Base-by-base conservation (phyloP, 2,113 vertebrate species). In the Bos indicus region DNA sequence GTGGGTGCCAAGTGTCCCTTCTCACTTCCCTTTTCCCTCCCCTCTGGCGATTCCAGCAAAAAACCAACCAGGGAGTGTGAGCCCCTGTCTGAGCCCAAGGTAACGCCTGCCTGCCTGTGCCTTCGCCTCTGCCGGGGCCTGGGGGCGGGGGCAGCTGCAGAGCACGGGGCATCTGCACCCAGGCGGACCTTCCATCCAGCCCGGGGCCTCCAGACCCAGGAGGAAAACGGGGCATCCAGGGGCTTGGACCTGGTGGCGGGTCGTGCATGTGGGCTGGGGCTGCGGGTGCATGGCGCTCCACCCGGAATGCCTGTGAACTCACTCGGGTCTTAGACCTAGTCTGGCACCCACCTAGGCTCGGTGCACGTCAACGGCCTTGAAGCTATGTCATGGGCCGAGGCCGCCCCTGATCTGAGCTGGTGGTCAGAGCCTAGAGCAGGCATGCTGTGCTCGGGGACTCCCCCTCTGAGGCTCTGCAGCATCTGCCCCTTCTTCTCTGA, bases 41-140 rank as follows among this genome's bases (percentile, higher is more conserved):
- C 86, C 96, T 97, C 97, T 92, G 98, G 98, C 91, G n/a, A 94
- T 98, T 98, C 98, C 98, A 99, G 99, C 98, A 99, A 99, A 98
- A 99, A 98, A 98, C 98, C 99, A 98, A 98, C 98, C 99, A 98
- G 99, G 99, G 98, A 98, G 97, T 98, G 98, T 99, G 99, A 99
- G 98, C 98, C 99, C 98, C 98, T 99, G 97, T 99, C 98, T 98
- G 99, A 98, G 98, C 97, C 98, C 98, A 98, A 99, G 99, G 99
- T 99, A 99, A 99, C 97, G 94, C 91, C 94, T 95, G 91, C 83
- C 97, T 94, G 93, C 97, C 97, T 98, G 93, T 26, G 46, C 96
- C 95, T 97, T 51, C n/a, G 95, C 95, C 97, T 94, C 89, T 46
- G 96, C 91, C 1, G 23, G 95, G 87, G 77, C 59, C 91, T 36